Conservation (phyloP, 1,140 invertebrate genomes). For the Pemphigus obesinymphae region DNA sequence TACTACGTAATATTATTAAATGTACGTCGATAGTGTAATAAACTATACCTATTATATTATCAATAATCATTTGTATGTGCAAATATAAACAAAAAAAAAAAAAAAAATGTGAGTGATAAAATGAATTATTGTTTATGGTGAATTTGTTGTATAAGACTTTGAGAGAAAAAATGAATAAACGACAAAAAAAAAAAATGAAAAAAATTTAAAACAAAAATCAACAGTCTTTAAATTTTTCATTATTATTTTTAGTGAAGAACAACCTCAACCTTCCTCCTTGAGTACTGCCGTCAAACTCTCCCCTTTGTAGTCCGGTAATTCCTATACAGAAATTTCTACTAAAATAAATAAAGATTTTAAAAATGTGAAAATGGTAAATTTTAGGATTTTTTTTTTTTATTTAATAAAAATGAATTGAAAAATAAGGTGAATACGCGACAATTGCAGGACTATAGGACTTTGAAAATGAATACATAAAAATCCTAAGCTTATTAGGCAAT, state of each 20-base stretch:
- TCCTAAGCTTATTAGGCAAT: no score
- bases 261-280: no score
- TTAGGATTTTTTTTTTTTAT: no score
- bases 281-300: no score
- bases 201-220: background rate
- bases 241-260: background rate
- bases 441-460: no score
- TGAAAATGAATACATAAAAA: no score
- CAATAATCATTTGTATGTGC: slow-evolving; percentile 18
- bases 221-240: background rate
- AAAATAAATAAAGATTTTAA: no score
- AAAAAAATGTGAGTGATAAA: slow-evolving; percentile 18
- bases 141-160: slow-evolving; percentile 36
- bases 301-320: no score
- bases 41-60: slow-evolving; percentile 14
- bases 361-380: no score
- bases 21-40: background rate
- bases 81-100: background rate
- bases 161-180: slow-evolving; percentile 17
- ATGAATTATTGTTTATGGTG: slow-evolving; percentile 25
- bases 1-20: background rate
- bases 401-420: no score
- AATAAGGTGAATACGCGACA: no score
- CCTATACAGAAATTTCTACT: no score
- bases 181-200: background rate